These are phyloP conservation scores for Sminthurinus aureus DNA, from an alignment of 2,888 invertebrate genomes.

Conservation along the genomic window DNA sequence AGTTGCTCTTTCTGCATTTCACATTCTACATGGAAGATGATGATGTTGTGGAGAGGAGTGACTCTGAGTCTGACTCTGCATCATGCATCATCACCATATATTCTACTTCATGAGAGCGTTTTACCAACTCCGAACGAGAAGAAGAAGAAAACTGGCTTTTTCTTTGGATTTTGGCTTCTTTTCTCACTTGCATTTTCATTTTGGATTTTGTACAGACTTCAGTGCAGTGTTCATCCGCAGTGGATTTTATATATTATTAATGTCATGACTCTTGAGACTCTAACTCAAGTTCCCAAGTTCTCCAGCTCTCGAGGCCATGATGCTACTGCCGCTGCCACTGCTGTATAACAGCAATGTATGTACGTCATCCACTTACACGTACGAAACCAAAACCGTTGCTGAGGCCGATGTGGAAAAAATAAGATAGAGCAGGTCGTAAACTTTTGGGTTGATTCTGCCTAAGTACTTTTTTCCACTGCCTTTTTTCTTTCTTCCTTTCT, in stretches of 20 bases:
- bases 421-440: conserved; percentile 37
- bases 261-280: conserved; percentile 26
- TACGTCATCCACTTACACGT: not conserved
- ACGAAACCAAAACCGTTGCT: not conserved
- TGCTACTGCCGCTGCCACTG: not conserved
- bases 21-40: no score
- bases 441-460: not conserved
- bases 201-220: not conserved
- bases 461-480: conserved; percentile 7
- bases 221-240: conserved; percentile 4
- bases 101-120: not conserved
- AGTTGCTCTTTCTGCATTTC: not conserved
- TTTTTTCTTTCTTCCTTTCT: conserved; percentile 7
- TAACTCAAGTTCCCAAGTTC: not conserved
- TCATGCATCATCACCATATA: conserved; percentile 26
- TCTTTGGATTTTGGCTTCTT: conserved; percentile 15
- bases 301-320: not conserved
- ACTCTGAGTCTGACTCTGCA: not conserved
- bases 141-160: not conserved
- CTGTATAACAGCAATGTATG: not conserved
- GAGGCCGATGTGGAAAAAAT: not conserved
- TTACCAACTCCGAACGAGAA: no score
- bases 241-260: conserved; percentile 37
- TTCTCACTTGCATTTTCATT: conserved; percentile 1
- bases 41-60: not conserved